These are phyloP conservation scores for Pseudococcus longispinus DNA, from an alignment of 2,888 invertebrate genomes.

Conservation along the genomic window DNA sequence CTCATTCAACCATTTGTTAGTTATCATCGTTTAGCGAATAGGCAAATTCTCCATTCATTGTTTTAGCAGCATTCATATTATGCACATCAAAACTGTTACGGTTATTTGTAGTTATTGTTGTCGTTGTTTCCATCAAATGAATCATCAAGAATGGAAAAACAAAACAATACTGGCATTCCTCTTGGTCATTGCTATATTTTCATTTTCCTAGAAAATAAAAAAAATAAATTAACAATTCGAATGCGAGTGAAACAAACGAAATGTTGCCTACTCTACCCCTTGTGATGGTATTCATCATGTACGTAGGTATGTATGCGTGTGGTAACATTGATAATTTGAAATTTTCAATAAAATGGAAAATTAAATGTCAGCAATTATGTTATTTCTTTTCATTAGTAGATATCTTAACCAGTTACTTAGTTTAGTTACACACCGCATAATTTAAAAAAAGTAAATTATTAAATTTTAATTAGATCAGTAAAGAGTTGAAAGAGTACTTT, in stretches of 20 bases:
- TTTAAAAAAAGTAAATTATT: too few relatives aligned
- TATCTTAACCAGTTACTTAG: too few relatives aligned
- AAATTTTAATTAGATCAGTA: too few relatives aligned
- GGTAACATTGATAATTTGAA: too few relatives aligned
- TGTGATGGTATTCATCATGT: background rate
- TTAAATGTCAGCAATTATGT: too few relatives aligned
- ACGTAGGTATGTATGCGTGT: too few relatives aligned
- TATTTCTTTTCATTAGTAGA: too few relatives aligned
- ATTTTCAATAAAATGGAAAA: too few relatives aligned
- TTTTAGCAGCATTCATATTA: conserved; percentile 21
- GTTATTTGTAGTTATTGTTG: conserved; percentile 27
- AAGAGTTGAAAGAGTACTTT: too few relatives aligned
- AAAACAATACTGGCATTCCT: conserved; percentile 14
- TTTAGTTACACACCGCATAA: too few relatives aligned
- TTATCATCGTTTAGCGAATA: conserved; percentile 51
- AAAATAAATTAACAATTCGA: background rate
- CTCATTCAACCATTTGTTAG: conserved; percentile 48
- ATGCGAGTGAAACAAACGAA: background rate
- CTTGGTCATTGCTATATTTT: conserved; percentile 11
- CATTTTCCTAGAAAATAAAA: background rate
- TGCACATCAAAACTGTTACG: conserved; percentile 39
- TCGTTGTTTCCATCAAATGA: conserved; percentile 20
- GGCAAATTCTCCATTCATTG: conserved; percentile 44
- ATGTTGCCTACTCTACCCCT: background rate
- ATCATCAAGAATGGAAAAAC: conserved; percentile 23